phyloP scores from a whole-genome alignment of 2,888 invertebrate genomes.

The Acrobasis suavella region DNA sequence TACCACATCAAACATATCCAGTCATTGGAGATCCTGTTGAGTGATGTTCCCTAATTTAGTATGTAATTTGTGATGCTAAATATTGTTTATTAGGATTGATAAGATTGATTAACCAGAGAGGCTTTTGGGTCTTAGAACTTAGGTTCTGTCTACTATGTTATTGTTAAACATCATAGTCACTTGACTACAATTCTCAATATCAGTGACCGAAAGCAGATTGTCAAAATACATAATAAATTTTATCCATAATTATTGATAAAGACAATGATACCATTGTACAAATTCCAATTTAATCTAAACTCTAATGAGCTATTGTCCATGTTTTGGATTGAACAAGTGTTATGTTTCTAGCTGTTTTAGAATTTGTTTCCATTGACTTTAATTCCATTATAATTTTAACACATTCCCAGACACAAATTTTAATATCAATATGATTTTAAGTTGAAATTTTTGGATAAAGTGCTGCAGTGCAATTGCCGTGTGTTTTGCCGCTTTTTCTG shows the following conservation, averaged over 20 bases:
- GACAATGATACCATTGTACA: not conserved
- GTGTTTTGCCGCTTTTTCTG: too few relatives aligned
- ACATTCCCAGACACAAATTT: not conserved
- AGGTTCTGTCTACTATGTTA: too few relatives aligned
- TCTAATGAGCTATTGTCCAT: constrained; percentile 11
- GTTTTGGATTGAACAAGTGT: constrained; percentile 11
- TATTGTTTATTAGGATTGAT: too few relatives aligned
- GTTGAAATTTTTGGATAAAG: too few relatives aligned
- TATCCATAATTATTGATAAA: constrained; percentile 1
- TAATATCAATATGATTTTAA: too few relatives aligned
- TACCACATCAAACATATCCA: too few relatives aligned
- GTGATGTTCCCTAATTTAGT: too few relatives aligned
- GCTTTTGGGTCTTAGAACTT: too few relatives aligned
- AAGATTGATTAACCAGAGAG: too few relatives aligned
- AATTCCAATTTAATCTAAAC: constrained; percentile 1
- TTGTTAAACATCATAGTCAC: not conserved
- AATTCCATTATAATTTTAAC: not conserved
- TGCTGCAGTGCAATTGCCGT: too few relatives aligned
- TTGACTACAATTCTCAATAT: not conserved
- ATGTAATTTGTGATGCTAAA: too few relatives aligned
- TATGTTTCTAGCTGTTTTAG: not conserved
- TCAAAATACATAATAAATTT: constrained; percentile 29
- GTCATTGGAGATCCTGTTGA: too few relatives aligned
- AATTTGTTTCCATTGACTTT: not conserved
- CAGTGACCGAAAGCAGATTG: constrained; percentile 8